A percentile compares a stretch with the other conserved stretches of the same genome.
phyloP scores from a whole-genome alignment of 2,113 vertebrate genomes.

The Chelonoidis abingdonii region DNA sequence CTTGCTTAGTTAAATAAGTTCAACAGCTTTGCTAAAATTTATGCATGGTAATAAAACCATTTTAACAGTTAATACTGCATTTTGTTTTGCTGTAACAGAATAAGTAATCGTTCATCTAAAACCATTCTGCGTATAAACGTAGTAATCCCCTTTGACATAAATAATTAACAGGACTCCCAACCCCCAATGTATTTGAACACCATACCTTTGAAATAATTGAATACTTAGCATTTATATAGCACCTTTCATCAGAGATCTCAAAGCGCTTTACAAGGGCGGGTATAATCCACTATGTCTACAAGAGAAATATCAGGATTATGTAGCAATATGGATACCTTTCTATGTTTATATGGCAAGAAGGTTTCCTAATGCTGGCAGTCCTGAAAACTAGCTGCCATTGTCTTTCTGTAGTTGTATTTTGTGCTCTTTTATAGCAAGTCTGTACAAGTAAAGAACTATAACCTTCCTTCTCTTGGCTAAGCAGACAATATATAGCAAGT shows the following conservation, averaged over 20 bases:
- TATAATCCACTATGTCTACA: neutral
- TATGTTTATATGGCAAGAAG: neutral
- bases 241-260: neutral
- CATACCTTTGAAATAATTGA: neutral
- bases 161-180: rapidly evolving
- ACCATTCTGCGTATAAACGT: neutral
- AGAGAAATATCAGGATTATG: neutral
- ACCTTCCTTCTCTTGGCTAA: neutral
- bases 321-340: neutral
- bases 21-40: neutral
- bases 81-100: neutral
- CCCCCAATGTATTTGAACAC: neutral
- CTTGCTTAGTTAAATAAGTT: neutral
- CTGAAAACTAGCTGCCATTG: neutral
- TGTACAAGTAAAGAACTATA: neutral
- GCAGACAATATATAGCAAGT: neutral
- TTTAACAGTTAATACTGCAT: neutral
- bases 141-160: neutral
- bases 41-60: neutral
- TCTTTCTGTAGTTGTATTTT: neutral
- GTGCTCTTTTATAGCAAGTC: neutral
- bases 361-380: neutral
- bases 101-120: neutral
- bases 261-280: neutral
- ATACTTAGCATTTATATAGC: neutral